Evolutionary conservation across 2,888 invertebrate species (phyloP), one percentile per base, ranked within the genome.

Genomic region (Phaonia tiefii): DNA sequence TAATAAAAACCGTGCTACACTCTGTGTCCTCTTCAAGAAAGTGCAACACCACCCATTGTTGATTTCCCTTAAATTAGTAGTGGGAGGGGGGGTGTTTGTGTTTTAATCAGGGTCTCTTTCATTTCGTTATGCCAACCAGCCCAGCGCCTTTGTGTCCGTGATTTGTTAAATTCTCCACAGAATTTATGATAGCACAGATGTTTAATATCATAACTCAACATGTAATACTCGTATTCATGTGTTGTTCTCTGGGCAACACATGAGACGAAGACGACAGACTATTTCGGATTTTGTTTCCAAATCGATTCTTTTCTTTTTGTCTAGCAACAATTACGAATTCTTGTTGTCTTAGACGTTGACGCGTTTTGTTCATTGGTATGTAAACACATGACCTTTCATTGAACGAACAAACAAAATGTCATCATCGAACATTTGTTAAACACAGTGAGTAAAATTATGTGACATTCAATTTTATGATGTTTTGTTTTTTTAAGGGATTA

Each of bases 111-210:
- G 11, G 54, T 54, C 22, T 54, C 25, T 11, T 3, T 3, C 31
- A 31, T 5, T 31, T 5, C n/a, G 4, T 31, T 31, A 31, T 31
- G 31, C 8, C n/a, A n/a, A n/a, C n/a, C n/a, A n/a, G n/a, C 4
- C 31, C 31, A 31, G 25, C 20, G 56, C 56, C 31, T 31, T 26
- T 37, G 39, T 17, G 60, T 60, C 42, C 42, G 44, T 75, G 67
- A 75, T 80, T 75, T 69, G 20, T 42, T 49, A 51, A 26, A 22
- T 60, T n/a, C 22, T 70, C n/a, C 66, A 20, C 31, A 44, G 82
- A 79, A 85, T 85, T 85, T 85, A 85, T 85, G 79, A 74, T 51
- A 26, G 66, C 82, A 74, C 84, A 85, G 84, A 85, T 85, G 84
- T 84, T 84, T 78, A 56, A 65, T 75, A 83, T 85, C 84, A 83